Evolutionary conservation across 2,797 vertebrate genomes (phyloP).

Genomic region (Schizopygopsis malacanthus): DNA sequence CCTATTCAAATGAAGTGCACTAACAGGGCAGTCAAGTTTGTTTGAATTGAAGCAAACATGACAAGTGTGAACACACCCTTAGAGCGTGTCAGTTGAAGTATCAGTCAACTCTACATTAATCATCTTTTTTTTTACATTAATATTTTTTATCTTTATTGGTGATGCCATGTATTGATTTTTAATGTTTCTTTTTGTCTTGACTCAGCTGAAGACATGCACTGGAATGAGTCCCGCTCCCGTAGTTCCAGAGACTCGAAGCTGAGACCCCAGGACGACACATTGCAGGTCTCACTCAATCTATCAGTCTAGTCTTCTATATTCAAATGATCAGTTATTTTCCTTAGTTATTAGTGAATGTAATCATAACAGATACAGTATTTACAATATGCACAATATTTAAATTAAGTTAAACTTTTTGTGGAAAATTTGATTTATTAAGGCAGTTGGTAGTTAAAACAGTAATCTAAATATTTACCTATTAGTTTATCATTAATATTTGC

Average conservation of each 20-base stretch:
- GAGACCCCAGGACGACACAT: slow-evolving; percentile 87
- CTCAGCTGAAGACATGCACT: slow-evolving; percentile 91
- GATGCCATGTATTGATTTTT: not conserved
- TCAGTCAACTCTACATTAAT: too few species aligned
- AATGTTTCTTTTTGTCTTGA: slow-evolving; percentile 36
- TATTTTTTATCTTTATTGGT: not conserved
- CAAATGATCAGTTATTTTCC: not conserved
- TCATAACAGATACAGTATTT: too few species aligned
- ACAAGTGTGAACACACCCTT: too few species aligned
- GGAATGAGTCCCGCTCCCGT: slow-evolving; percentile 90
- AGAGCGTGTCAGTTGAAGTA: not conserved
- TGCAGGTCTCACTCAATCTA: slow-evolving; percentile 83
- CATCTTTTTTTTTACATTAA: too few species aligned
- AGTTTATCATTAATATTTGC: not conserved
- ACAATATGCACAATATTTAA: not conserved
- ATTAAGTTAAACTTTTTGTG: not conserved
- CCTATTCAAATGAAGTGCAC: too few species aligned
- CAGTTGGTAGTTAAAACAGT: not conserved
- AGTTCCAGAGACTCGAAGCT: slow-evolving; percentile 91
- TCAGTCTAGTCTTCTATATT: not conserved
- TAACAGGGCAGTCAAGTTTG: too few species aligned
- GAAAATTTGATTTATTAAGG: not conserved
- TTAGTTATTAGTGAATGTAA: not conserved
- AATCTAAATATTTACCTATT: not conserved
- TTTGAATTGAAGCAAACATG: too few species aligned